Conservation (phyloP, 2,113 vertebrate genomes). For the Cyphomyrus plagiostoma region DNA sequence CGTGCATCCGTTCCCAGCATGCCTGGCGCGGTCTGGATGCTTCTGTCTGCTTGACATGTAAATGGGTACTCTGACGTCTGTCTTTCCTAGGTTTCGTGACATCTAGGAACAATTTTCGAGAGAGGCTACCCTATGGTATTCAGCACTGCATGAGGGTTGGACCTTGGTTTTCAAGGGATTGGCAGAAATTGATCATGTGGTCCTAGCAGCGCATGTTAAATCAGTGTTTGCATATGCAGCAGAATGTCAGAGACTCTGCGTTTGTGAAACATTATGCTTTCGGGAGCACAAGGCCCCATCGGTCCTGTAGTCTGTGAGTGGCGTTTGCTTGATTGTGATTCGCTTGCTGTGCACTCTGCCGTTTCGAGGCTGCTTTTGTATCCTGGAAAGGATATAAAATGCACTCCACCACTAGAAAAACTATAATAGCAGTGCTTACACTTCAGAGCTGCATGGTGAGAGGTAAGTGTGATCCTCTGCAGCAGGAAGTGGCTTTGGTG, state of each 20-base stretch:
- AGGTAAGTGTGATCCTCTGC: not conserved
- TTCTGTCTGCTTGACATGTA: not conserved
- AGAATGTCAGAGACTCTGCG: not conserved
- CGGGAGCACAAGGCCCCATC: not conserved
- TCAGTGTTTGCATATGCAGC: not conserved
- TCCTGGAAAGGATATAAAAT: constrained; percentile 15
- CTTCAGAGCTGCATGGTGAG: not conserved
- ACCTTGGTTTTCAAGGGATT: not conserved
- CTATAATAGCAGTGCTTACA: not conserved
- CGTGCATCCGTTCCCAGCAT: not conserved
- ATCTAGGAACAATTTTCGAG: constrained; percentile 15
- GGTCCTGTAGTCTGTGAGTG: not conserved
- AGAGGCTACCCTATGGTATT: constrained; percentile 6
- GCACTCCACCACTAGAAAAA: not conserved
- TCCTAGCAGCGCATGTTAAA: not conserved
- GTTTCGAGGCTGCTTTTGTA: not conserved
- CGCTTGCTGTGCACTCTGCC: not conserved
- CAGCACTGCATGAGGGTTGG: not conserved
- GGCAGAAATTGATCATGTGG: not conserved
- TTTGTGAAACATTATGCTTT: not conserved
- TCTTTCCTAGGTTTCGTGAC: constrained; percentile 3
- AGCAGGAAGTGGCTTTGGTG: constrained; percentile 7
- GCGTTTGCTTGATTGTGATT: not conserved
- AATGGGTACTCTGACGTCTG: not conserved
- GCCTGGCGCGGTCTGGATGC: not conserved